Conservation (phyloP, 1,140 invertebrate species). For the Habropoda laboriosa region DNA sequence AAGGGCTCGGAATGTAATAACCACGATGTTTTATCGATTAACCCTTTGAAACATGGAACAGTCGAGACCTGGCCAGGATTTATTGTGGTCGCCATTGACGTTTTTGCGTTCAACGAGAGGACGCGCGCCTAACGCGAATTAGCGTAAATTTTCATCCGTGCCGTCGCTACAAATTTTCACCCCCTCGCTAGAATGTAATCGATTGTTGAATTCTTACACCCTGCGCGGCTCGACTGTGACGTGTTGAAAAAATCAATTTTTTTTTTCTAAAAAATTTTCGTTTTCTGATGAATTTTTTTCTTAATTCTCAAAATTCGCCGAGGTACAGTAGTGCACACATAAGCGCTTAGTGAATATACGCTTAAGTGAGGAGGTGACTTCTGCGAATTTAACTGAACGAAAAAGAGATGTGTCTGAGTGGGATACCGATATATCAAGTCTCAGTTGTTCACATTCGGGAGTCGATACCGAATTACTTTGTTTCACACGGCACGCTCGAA, state of each 20-base stretch:
- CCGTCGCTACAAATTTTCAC: constrained; percentile 52
- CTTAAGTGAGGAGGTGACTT: too few relatives aligned
- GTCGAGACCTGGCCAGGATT: constrained; percentile 37
- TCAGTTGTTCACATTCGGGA: too few relatives aligned
- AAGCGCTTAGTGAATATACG: too few relatives aligned
- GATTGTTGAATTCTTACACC: constrained; percentile 43
- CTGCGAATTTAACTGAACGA: too few relatives aligned
- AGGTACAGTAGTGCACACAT: too few relatives aligned
- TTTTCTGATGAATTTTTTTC: too few relatives aligned
- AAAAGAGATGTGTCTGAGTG: too few relatives aligned
- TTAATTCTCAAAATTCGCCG: too few relatives aligned
- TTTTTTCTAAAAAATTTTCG: too few relatives aligned
- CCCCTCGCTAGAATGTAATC: constrained; percentile 45
- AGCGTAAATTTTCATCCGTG: constrained; percentile 55
- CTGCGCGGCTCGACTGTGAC: constrained; percentile 40
- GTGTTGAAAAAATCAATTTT: constrained; percentile 47
- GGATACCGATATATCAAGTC: too few relatives aligned
- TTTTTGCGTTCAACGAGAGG: constrained; percentile 54
- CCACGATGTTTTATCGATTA: constrained; percentile 58
- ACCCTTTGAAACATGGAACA: constrained; percentile 42
- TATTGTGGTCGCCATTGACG: constrained; percentile 43
- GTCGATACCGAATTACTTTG: too few relatives aligned
- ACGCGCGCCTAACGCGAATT: constrained; percentile 33
- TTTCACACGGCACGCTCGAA: too few relatives aligned
- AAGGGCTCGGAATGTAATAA: constrained; percentile 27